These are phyloP conservation scores for Microplitis mediator DNA, from an alignment of 1,140 invertebrate species.

Conservation along the genomic window DNA sequence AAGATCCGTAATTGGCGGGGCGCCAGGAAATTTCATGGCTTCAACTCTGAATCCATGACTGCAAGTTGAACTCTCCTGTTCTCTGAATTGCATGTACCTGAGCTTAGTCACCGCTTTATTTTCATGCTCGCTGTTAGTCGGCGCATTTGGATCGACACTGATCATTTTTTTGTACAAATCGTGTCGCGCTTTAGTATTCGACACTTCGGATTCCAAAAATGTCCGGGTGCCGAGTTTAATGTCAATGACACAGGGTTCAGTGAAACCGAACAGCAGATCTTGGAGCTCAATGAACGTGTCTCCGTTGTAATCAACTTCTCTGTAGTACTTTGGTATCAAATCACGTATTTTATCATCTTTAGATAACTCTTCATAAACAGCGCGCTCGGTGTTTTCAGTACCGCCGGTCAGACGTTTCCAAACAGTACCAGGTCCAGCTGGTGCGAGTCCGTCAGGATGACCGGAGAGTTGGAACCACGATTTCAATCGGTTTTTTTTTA, in stretches of 20 bases:
- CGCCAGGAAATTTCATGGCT: slow-evolving; percentile 85
- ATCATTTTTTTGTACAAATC: slow-evolving; percentile 94
- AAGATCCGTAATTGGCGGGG: slow-evolving; percentile 75
- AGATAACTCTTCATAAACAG: slow-evolving; percentile 82
- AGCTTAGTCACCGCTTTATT: slow-evolving; percentile 86
- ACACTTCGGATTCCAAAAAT: slow-evolving; percentile 92
- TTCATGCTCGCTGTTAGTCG: slow-evolving; percentile 80
- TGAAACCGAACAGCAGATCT: slow-evolving; percentile 83
- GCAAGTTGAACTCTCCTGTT: slow-evolving; percentile 90
- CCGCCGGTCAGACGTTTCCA: slow-evolving; percentile 83
- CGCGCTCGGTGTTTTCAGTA: slow-evolving; percentile 76
- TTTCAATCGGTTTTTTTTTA: slow-evolving; percentile 77
- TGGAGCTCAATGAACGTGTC: slow-evolving; percentile 91
- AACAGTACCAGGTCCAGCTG: slow-evolving; percentile 90
- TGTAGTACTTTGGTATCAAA: slow-evolving; percentile 85
- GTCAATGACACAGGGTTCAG: slow-evolving; percentile 89
- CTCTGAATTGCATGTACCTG: slow-evolving; percentile 94
- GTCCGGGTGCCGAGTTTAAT: slow-evolving; percentile 92
- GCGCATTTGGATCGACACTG: slow-evolving; percentile 85
- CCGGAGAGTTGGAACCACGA: slow-evolving; percentile 94
- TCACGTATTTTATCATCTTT: slow-evolving; percentile 75
- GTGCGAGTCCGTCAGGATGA: slow-evolving; percentile 90
- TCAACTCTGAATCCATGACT: slow-evolving; percentile 95
- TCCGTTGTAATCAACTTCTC: slow-evolving; percentile 83
- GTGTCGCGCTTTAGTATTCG: slow-evolving; percentile 75